Evolutionary conservation across 2,888 invertebrate species (phyloP).

Genomic region (Nematopogon swammerdamellus): DNA sequence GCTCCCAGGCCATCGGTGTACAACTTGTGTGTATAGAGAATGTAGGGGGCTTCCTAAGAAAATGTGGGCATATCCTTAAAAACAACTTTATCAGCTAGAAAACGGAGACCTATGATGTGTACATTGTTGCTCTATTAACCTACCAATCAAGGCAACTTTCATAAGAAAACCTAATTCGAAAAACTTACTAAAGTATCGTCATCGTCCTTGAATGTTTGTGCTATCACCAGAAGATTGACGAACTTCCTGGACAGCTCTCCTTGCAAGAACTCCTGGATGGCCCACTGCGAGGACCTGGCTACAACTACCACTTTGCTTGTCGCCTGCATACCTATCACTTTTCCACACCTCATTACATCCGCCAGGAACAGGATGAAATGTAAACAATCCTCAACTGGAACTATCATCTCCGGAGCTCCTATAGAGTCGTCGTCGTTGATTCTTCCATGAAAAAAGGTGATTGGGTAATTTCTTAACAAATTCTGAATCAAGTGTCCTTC

Average conservation of each 20-base stretch:
- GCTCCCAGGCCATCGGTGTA: conserved; percentile 72
- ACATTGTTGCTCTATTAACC: no score
- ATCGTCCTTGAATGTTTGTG: conserved; percentile 60
- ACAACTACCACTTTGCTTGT: conserved; percentile 63
- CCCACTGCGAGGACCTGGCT: conserved; percentile 71
- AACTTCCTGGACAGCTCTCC: conserved; percentile 61
- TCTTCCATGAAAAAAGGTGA: conserved; percentile 60
- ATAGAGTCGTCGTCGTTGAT: conserved; percentile 49
- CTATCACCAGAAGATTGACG: conserved; percentile 67
- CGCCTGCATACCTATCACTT: conserved; percentile 60
- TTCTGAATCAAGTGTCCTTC: conserved; percentile 56
- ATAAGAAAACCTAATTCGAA: no score
- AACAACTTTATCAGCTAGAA: no score
- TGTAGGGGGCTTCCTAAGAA: conserved; percentile 64
- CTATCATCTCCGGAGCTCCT: conserved; percentile 37
- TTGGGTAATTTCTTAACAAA: conserved; percentile 54
- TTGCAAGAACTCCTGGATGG: conserved; percentile 66
- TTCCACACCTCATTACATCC: conserved; percentile 57
- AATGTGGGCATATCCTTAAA: conserved; percentile 2
- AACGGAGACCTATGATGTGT: no score
- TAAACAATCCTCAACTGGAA: conserved; percentile 48
- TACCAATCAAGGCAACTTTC: no score
- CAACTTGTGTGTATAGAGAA: conserved; percentile 71
- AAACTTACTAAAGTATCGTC: conserved; percentile 38
- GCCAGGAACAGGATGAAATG: conserved; percentile 66